Evolutionary conservation across 2,888 invertebrate species (phyloP).

Genomic region (Resseliella maxima): DNA sequence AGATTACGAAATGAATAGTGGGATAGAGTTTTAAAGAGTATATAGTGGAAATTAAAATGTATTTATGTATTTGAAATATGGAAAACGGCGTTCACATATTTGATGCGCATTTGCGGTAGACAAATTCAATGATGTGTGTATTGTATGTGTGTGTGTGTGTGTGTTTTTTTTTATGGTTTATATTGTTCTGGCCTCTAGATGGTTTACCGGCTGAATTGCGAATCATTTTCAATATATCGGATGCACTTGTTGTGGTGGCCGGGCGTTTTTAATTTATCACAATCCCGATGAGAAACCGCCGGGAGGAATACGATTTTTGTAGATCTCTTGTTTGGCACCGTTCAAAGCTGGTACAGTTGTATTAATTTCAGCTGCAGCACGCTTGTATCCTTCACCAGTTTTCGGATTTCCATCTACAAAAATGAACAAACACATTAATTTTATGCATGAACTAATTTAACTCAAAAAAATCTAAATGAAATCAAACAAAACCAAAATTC

Average conservation of each 20-base stretch:
- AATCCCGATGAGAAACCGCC: conserved; percentile 67
- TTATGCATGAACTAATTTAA: not conserved
- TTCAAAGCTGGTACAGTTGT: conserved; percentile 64
- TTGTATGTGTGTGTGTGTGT: conserved; percentile 56
- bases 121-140: not conserved
- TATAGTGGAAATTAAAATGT: conserved; percentile 30
- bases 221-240: not conserved
- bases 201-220: not conserved
- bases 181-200: not conserved
- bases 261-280: conserved; percentile 65
- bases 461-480: not conserved
- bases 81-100: conserved; percentile 21
- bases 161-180: not conserved
- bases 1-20: conserved; percentile 2
- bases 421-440: not conserved
- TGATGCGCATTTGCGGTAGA: not conserved
- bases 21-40: conserved; percentile 39
- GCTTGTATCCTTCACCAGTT: conserved; percentile 70
- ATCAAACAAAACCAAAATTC: no score
- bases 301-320: conserved; percentile 68
- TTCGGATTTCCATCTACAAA: conserved; percentile 70
- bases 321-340: conserved; percentile 66
- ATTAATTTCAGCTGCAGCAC: conserved; percentile 63
- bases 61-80: conserved; percentile 46
- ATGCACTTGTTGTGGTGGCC: not conserved